Conservation (phyloP, 2,113 vertebrate species). For the Myxocyprinus asiaticus region DNA sequence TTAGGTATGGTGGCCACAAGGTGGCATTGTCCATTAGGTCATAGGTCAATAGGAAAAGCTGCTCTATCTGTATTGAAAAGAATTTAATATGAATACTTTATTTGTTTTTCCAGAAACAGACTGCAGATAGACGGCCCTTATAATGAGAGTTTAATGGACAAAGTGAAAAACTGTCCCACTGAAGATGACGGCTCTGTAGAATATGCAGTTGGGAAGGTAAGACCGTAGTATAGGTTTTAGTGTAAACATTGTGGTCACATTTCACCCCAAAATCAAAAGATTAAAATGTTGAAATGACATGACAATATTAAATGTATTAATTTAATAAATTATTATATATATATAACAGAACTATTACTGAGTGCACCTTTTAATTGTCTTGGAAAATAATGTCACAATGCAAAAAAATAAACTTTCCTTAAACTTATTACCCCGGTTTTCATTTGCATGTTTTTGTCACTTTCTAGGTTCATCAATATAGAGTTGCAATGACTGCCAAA, state of each 20-base stretch:
- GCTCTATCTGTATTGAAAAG: too few relatives aligned
- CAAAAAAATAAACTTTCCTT: too few relatives aligned
- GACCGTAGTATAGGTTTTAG: not conserved
- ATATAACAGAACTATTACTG: too few relatives aligned
- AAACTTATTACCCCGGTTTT: too few relatives aligned
- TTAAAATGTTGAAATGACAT: too few relatives aligned
- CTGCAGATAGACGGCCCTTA: constrained; percentile 94
- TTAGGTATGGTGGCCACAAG: not conserved
- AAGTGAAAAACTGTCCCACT: constrained; percentile 81
- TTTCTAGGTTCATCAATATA: constrained; percentile 93
- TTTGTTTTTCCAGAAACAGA: constrained; percentile 70
- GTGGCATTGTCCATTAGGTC: not conserved
- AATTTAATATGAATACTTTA: too few relatives aligned
- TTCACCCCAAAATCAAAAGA: too few relatives aligned
- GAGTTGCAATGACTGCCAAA: constrained; percentile 95
- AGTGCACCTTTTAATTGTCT: too few relatives aligned
- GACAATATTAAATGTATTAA: too few relatives aligned
- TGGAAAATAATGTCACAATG: too few relatives aligned
- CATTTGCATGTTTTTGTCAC: not conserved
- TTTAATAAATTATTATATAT: too few relatives aligned
- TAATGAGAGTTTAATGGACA: constrained; percentile 87
- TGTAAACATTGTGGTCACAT: too few relatives aligned
- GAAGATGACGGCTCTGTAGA: constrained; percentile 91
- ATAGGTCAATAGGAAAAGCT: not conserved
- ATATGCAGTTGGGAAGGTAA: constrained; percentile 87